Percentiles rank a stretch among this genome's conserved stretches.
Evolutionary conservation across 2,113 vertebrate species (phyloP).

Genomic region (Crypturellus undulatus): DNA sequence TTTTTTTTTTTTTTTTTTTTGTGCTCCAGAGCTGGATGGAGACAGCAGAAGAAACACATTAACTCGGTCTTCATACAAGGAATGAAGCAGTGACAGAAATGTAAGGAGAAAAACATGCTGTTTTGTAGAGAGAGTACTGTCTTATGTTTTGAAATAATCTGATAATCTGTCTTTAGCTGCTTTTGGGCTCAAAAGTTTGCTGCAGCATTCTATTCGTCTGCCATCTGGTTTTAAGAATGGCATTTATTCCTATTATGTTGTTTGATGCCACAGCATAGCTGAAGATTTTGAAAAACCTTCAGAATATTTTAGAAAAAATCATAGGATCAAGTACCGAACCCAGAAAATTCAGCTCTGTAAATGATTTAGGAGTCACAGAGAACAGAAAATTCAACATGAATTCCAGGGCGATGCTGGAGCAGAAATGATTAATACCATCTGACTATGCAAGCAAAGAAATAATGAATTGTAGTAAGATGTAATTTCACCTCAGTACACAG

Average conservation of each 20-base stretch:
- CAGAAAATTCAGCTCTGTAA: not conserved
- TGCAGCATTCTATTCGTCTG: not conserved
- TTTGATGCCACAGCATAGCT: not conserved
- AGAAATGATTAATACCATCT: not conserved
- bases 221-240: not conserved
- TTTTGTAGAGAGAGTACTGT: not conserved
- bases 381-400: not conserved
- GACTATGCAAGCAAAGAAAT: not conserved
- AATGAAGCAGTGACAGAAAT: not conserved
- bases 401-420: not conserved
- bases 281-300: not conserved
- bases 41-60: not conserved
- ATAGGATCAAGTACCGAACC: not conserved
- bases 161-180: not conserved
- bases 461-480: fast-evolving
- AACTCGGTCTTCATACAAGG: not conserved
- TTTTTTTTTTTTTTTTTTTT: no score
- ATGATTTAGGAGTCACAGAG: not conserved
- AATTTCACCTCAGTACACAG: not conserved
- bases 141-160: not conserved
- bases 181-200: not conserved
- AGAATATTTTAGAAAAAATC: not conserved
- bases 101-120: not conserved
- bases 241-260: fast-evolving
- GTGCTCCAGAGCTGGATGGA: not conserved